A percentile compares a stretch with the other conserved stretches of the same genome.
phyloP scores from a whole-genome alignment of 2,888 invertebrate genomes.

The Leucozona laternaria region DNA sequence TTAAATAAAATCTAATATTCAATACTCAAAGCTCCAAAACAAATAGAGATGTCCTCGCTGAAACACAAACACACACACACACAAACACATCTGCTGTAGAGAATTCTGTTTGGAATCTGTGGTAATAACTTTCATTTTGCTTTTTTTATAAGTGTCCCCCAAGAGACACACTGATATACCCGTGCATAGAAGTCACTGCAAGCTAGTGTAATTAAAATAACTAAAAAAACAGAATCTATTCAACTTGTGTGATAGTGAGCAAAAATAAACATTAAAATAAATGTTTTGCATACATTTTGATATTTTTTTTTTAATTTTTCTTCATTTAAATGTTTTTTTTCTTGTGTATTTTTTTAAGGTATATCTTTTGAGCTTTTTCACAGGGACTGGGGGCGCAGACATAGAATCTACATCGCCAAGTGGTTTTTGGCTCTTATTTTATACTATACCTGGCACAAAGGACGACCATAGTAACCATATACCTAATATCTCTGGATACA shows the following conservation, averaged over 20 bases:
- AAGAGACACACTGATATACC: conserved; percentile 16
- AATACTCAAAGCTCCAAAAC: conserved; percentile 56
- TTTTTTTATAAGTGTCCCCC: conserved; percentile 33
- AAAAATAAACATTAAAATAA: conserved; percentile 40
- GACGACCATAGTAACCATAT: conserved; percentile 14
- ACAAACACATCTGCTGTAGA: neutral
- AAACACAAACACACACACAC: neutral
- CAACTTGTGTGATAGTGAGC: conserved; percentile 26
- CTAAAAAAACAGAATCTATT: conserved; percentile 8
- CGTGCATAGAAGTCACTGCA: neutral
- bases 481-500: neutral
- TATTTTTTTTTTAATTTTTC: conserved; percentile 67
- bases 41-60: conserved; percentile 58
- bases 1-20: conserved; percentile 59
- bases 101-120: conserved; percentile 45
- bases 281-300: conserved; percentile 61
- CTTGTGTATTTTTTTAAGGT: neutral
- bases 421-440: conserved; percentile 62
- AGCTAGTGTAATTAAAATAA: conserved; percentile 47
- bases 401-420: conserved; percentile 61
- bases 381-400: conserved; percentile 26
- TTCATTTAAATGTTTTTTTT: conserved; percentile 19
- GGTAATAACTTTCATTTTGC: conserved; percentile 58
- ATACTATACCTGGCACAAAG: conserved; percentile 28
- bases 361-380: conserved; percentile 6